A percentile compares a stretch with the other conserved stretches of the same genome.
These are phyloP conservation scores for Coendou prehensilis DNA, from an alignment of 2,797 vertebrate genomes.

Conservation along the genomic window DNA sequence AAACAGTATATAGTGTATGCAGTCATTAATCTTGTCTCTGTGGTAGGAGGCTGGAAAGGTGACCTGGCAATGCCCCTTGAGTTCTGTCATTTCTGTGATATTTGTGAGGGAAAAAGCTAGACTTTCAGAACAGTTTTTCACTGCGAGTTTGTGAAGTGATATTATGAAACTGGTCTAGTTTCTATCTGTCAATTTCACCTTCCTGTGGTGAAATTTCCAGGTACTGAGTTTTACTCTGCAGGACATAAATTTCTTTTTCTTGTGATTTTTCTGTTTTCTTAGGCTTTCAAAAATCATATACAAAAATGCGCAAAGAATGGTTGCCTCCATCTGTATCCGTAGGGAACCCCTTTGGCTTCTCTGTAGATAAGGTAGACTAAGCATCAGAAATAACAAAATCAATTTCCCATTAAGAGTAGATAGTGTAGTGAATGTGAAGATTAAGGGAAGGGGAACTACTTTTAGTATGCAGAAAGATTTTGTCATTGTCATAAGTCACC, in stretches of 20 bases:
- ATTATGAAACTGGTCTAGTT: constrained; percentile 82
- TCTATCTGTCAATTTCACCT: constrained; percentile 86
- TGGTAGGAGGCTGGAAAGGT: constrained; percentile 47
- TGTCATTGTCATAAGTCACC: constrained; percentile 61
- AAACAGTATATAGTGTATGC: neutral
- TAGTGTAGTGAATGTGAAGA: constrained; percentile 64
- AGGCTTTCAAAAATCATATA: constrained; percentile 81
- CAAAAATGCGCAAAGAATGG: constrained; percentile 74
- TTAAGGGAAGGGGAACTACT: constrained; percentile 63
- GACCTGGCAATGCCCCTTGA: constrained; percentile 51
- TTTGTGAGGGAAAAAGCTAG: constrained; percentile 56
- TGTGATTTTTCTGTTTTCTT: constrained; percentile 78
- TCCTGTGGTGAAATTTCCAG: constrained; percentile 82
- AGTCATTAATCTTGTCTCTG: neutral
- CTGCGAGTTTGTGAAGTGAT: constrained; percentile 71
- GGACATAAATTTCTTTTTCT: constrained; percentile 82
- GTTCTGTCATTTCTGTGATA: constrained; percentile 55
- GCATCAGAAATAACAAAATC: constrained; percentile 76
- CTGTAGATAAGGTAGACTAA: constrained; percentile 59
- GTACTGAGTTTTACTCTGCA: constrained; percentile 83
- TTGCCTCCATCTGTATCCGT: constrained; percentile 40
- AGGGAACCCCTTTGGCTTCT: constrained; percentile 73
- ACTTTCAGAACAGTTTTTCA: constrained; percentile 74
- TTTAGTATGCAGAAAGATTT: constrained; percentile 69
- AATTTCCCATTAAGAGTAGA: constrained; percentile 75